phyloP scores from a whole-genome alignment of 1,140 invertebrate genomes.

The Eumaeus atala region DNA sequence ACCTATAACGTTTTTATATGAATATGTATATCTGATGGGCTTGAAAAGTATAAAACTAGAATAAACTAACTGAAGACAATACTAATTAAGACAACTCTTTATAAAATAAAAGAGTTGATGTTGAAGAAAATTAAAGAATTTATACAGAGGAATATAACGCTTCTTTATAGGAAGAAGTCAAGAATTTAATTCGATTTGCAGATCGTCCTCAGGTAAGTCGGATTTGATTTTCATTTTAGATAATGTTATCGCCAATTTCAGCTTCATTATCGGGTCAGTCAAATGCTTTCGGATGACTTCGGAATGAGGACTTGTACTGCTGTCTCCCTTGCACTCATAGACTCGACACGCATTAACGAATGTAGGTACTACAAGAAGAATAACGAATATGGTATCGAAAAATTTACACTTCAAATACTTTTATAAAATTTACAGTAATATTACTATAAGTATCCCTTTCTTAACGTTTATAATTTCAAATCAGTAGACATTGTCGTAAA shows the following conservation, averaged over 20 bases:
- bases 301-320: conserved; percentile 22
- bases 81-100: conserved; percentile 31
- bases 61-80: conserved; percentile 53
- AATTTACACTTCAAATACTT: no score
- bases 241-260: not conserved
- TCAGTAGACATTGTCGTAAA: no score
- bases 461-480: no score
- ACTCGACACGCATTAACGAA: not conserved
- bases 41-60: conserved; percentile 49
- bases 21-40: conserved; percentile 62
- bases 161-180: conserved; percentile 14
- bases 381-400: not conserved
- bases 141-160: conserved; percentile 12
- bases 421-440: no score
- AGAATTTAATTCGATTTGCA: conserved; percentile 11
- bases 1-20: conserved; percentile 67
- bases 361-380: not conserved
- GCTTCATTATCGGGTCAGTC: conserved; percentile 22
- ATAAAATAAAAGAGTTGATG: conserved; percentile 12
- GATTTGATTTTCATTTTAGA: conserved; percentile 5
- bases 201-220: conserved; percentile 22
- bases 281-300: conserved; percentile 23
- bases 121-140: conserved; percentile 12
- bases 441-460: no score
- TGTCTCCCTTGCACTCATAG: conserved; percentile 43